Evolutionary conservation across 2,113 vertebrate species (phyloP), one percentile per base, ranked within the genome.

Genomic region (Ageneiosus marmoratus): DNA sequence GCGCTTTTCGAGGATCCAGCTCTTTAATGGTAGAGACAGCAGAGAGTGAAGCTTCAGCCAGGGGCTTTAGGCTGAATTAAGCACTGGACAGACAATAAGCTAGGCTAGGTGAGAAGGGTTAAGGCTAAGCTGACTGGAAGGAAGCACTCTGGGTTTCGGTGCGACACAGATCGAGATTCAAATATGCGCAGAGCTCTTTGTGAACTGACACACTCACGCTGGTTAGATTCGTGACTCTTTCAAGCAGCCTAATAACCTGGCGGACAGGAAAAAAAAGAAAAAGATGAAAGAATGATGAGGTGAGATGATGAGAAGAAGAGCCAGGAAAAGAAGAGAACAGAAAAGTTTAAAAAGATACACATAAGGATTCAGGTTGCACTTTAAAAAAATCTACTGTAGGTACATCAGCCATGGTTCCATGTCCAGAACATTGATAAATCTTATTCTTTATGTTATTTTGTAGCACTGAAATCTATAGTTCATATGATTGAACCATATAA

Each of bases 211-310:
- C 91, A 94, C 94, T 95, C 94, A 94, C 94, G 89, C 92, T 94
- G 84, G 94, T 94, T 91, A 95, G 92, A 86, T 93, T 93, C 91
- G 94, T 93, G 93, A 94, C 94, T 94, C 94, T 91, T 94, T 94
- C 94, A 82, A 94, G 94, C 93, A 95, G 94, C 91, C 91, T 88
- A 93, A 95, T 93, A 91, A 94, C 94, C 94, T 94, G 93, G 92
- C 91, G 86, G 89, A 93, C 88, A 88, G 91, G 85, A 92, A 93
- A 87, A 89, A 90, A 92, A 88, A 90, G 10, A 32, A 20, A n/a
- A 46, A 90, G 90, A 91, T 90, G 88, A 91, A 87, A 90, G 84
- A 92, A 91, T 83, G 77, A 87, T 92, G 89, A 92, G 77, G 90
- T 92, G 92, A 93, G 92, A 93, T 88, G 91, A 90, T 77, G 75